Evolutionary conservation across 2,797 vertebrate species (phyloP).

Genomic region (Pangasius larnaudii): DNA sequence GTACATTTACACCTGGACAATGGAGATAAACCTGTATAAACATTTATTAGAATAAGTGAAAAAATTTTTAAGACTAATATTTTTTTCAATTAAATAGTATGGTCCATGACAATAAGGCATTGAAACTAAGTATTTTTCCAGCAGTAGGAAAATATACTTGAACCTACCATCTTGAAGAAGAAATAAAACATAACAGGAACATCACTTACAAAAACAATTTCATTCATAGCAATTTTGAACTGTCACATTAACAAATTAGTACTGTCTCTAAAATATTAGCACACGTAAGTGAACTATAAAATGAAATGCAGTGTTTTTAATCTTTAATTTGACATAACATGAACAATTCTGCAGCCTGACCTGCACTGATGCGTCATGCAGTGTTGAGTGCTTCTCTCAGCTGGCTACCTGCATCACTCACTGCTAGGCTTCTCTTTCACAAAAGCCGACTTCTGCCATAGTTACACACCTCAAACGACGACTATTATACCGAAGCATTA

Average conservation of each 20-base stretch:
- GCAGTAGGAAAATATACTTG: slow-evolving; percentile 45
- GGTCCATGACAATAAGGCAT: slow-evolving; percentile 63
- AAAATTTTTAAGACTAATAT: slow-evolving; percentile 41
- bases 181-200: slow-evolving; percentile 64
- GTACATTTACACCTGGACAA: slow-evolving; percentile 14
- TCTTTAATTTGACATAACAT: slow-evolving; percentile 40
- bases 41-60: slow-evolving; percentile 23
- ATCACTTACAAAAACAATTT: slow-evolving; percentile 85
- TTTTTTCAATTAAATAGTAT: slow-evolving; percentile 69
- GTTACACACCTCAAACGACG: slow-evolving; percentile 52
- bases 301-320: slow-evolving; percentile 43
- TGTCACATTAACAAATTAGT: slow-evolving; percentile 75
- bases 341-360: slow-evolving; percentile 42
- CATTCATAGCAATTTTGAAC: slow-evolving; percentile 74
- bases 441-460: slow-evolving; percentile 22
- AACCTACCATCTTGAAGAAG: slow-evolving; percentile 38
- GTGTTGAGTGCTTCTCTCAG: slow-evolving; percentile 30
- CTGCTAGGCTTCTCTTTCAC: slow-evolving; percentile 28
- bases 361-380: slow-evolving; percentile 25
- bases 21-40: slow-evolving; percentile 34
- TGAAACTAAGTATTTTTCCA: slow-evolving; percentile 48
- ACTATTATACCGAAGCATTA: slow-evolving; percentile 38
- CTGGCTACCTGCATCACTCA: slow-evolving; percentile 23
- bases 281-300: slow-evolving; percentile 71
- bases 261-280: slow-evolving; percentile 80